phyloP scores from a whole-genome alignment of 2,113 vertebrate species.

The Lycaon pictus region DNA sequence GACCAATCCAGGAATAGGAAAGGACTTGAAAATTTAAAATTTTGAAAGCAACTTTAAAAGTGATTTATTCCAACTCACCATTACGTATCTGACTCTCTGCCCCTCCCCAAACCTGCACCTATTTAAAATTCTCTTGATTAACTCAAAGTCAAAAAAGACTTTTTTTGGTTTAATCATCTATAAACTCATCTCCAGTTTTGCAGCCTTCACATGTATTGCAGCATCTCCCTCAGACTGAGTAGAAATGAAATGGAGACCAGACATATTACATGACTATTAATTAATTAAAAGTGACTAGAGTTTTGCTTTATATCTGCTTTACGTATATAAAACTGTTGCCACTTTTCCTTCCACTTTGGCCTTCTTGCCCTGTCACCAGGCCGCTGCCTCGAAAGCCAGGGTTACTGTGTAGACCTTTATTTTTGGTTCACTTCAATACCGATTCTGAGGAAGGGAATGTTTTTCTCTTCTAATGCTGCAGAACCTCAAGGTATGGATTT shows the following conservation, averaged over 20 bases:
- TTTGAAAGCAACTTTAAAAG: background rate
- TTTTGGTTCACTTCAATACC: background rate
- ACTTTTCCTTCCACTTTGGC: no score
- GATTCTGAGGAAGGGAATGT: background rate
- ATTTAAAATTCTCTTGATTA: background rate
- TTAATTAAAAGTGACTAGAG: background rate
- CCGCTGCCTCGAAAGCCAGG: fast-evolving
- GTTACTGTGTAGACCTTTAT: background rate
- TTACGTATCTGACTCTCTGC: background rate
- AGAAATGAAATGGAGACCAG: background rate
- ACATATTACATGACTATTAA: background rate
- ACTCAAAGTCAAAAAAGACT: background rate
- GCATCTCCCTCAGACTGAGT: background rate
- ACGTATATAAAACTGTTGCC: background rate
- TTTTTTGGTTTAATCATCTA: background rate
- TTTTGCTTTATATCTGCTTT: background rate
- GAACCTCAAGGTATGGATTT: background rate
- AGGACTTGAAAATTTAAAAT: background rate
- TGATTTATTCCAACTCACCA: background rate
- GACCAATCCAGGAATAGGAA: background rate
- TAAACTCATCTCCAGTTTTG: background rate
- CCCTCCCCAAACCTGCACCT: fast-evolving
- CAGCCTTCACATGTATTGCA: background rate
- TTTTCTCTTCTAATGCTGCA: background rate
- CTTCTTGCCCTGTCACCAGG: background rate